A percentile compares a stretch with the other conserved stretches of the same genome.
Conservation (phyloP, 1,140 invertebrate genomes). For the Drosophila pseudoobscura region DNA sequence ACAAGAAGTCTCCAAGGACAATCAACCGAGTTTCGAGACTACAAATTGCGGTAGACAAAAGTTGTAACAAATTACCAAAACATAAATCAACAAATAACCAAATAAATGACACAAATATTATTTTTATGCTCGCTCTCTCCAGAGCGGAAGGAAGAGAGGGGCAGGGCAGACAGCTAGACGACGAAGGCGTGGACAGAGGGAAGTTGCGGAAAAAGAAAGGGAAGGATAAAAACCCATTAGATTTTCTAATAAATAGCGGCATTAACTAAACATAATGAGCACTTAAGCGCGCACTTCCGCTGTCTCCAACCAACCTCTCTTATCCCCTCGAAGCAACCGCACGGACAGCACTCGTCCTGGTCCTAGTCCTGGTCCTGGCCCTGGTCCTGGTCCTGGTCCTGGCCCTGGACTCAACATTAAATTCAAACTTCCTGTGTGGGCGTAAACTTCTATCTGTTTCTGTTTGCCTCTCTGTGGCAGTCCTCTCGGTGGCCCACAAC, state of each 20-base stretch:
- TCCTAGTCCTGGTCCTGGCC: background rate
- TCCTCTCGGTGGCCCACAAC: conserved; percentile 26
- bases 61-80: conserved; percentile 50
- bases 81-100: conserved; percentile 67
- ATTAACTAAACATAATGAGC: conserved; percentile 72
- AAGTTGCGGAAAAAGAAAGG: background rate
- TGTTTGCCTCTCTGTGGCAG: conserved; percentile 10
- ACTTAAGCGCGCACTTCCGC: conserved; percentile 68
- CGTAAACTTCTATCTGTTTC: conserved; percentile 24
- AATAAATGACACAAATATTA: conserved; percentile 68
- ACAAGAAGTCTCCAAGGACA: conserved; percentile 36
- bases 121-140: conserved; percentile 35
- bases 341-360: background rate
- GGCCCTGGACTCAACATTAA: conserved; percentile 40
- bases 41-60: conserved; percentile 45
- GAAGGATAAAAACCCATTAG: conserved; percentile 57
- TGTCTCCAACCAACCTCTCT: conserved; percentile 6
- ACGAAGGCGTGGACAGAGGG: conserved; percentile 4
- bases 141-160: background rate
- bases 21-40: conserved; percentile 2
- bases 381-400: background rate
- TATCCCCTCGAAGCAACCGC: background rate
- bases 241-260: conserved; percentile 70
- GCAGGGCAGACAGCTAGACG: background rate
- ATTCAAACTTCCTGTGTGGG: conserved; percentile 57